Conservation (phyloP, 2,888 invertebrate species). For the Galerucella calmariensis region DNA sequence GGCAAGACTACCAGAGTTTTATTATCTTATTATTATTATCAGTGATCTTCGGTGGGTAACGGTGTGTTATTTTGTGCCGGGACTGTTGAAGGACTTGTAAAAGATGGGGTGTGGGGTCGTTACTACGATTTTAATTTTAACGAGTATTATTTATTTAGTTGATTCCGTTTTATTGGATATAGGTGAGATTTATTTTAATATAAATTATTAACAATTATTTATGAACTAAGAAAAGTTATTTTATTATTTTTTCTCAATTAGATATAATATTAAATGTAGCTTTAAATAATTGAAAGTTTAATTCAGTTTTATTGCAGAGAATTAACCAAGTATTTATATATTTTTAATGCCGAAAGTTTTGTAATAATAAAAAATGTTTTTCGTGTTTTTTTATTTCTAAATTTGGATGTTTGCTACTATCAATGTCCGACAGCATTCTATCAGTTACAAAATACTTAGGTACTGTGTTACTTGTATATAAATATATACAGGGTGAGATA, state of each 20-base stretch:
- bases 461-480: too few species aligned
- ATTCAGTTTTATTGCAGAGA: too few species aligned
- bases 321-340: too few species aligned
- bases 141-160: constrained; percentile 59
- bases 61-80: constrained; percentile 20
- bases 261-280: neutral
- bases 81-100: constrained; percentile 1
- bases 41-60: constrained; percentile 28
- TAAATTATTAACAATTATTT: neutral
- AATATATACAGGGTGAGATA: too few species aligned
- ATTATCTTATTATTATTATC: constrained; percentile 7
- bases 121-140: constrained; percentile 58
- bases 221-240: neutral
- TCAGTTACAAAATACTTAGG: too few species aligned
- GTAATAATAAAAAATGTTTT: too few species aligned
- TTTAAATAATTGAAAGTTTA: too few species aligned
- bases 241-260: neutral
- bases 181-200: constrained; percentile 60
- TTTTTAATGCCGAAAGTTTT: too few species aligned
- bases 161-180: constrained; percentile 68
- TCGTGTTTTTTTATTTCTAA: too few species aligned
- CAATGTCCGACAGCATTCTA: too few species aligned
- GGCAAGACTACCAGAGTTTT: constrained; percentile 21
- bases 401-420: too few species aligned
- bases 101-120: constrained; percentile 50